Evolutionary conservation across 2,888 invertebrate genomes (phyloP).

Genomic region (Trichopoda pennipes): DNA sequence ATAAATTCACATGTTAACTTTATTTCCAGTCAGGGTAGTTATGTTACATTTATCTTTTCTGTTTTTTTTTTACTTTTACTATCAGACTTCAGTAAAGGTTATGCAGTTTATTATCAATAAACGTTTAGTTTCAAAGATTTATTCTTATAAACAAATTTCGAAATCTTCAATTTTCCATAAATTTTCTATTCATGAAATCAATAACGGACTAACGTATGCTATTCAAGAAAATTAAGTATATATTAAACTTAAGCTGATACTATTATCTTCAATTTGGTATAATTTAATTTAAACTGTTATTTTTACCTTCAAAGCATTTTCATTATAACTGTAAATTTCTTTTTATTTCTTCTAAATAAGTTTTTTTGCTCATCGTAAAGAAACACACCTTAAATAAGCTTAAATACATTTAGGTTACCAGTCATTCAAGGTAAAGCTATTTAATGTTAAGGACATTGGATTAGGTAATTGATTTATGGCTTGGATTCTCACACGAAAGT

Average conservation of each 20-base stretch:
- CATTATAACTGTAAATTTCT: neutral
- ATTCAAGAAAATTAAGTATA: too few species aligned
- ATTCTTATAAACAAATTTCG: neutral
- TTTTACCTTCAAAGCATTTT: neutral
- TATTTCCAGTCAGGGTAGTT: slow-evolving; percentile 30
- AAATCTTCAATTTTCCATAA: neutral
- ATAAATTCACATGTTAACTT: slow-evolving; percentile 35
- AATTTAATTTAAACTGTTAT: neutral
- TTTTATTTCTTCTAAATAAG: too few species aligned
- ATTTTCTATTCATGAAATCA: neutral
- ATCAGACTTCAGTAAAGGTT: slow-evolving; percentile 1
- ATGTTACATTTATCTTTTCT: slow-evolving; percentile 24
- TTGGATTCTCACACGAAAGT: slow-evolving; percentile 20
- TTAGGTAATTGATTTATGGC: slow-evolving; percentile 54
- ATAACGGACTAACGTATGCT: too few species aligned
- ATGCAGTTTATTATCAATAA: neutral
- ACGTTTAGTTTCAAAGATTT: slow-evolving; percentile 1
- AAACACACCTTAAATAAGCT: too few species aligned
- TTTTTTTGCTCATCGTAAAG: too few species aligned
- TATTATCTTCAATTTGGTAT: too few species aligned
- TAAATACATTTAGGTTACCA: neutral
- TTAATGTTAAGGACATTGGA: slow-evolving; percentile 24
- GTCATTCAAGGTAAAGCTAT: slow-evolving; percentile 22
- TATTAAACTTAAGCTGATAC: too few species aligned
- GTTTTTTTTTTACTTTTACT: slow-evolving; percentile 21